Evolutionary conservation across 2,888 invertebrate genomes (phyloP).

Genomic region (Cataglyphis altisquamis): DNA sequence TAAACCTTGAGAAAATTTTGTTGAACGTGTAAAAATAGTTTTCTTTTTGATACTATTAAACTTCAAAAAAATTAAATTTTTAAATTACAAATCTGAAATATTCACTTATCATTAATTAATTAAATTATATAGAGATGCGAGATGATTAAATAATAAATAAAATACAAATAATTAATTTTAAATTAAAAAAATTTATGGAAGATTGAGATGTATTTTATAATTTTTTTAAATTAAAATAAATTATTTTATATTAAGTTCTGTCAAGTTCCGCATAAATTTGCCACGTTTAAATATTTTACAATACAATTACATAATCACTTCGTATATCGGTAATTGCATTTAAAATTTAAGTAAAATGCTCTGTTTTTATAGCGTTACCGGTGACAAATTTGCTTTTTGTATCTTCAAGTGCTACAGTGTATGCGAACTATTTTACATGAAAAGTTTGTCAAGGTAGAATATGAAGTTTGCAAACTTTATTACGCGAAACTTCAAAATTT

Average conservation of each 20-base stretch:
- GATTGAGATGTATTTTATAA: background rate
- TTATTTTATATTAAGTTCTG: background rate
- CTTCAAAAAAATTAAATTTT: background rate
- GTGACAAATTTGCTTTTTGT: conserved; percentile 10
- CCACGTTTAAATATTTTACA: background rate
- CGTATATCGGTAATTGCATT: conserved; percentile 1
- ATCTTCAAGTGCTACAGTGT: background rate
- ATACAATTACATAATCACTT: background rate
- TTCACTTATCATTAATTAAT: background rate
- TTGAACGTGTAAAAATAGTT: background rate
- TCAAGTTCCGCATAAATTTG: background rate
- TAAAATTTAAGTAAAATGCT: background rate
- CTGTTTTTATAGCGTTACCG: background rate
- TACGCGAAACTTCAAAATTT: conserved; percentile 27
- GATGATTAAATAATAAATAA: background rate
- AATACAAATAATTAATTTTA: background rate
- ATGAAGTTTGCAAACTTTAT: conserved; percentile 32
- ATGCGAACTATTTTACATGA: conserved; percentile 2
- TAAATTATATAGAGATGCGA: background rate
- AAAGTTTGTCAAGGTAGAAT: conserved; percentile 26
- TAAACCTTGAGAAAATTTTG: background rate
- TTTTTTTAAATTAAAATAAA: background rate
- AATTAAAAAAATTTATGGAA: background rate
- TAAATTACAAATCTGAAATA: background rate
- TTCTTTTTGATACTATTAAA: background rate